Conservation (phyloP, 2,888 invertebrate species). For the Xiphydria camelus region DNA sequence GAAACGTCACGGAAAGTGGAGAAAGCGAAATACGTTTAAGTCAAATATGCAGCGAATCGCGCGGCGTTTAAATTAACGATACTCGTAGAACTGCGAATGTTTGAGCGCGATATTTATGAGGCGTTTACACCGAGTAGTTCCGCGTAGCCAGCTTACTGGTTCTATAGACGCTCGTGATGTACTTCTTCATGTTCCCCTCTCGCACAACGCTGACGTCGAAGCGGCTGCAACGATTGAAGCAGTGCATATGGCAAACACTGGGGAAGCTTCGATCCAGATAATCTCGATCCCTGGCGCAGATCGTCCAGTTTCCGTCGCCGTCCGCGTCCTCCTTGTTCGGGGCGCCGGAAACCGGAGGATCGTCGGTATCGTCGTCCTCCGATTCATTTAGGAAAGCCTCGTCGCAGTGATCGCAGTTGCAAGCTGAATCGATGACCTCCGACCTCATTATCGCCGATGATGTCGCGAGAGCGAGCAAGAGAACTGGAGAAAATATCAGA, state of each 20-base stretch:
- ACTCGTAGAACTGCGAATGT: too few relatives aligned
- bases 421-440: constrained; percentile 13
- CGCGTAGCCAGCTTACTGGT: constrained; percentile 45
- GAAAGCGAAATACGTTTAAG: constrained; percentile 2
- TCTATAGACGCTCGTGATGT: constrained; percentile 29
- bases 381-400: constrained; percentile 29
- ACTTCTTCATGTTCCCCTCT: constrained; percentile 21
- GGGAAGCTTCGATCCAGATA: constrained; percentile 42
- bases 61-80: too few relatives aligned
- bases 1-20: background rate
- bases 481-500: background rate
- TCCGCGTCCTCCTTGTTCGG: constrained; percentile 36
- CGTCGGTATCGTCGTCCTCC: constrained; percentile 21
- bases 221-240: constrained; percentile 45
- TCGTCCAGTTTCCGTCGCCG: constrained; percentile 39
- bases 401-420: constrained; percentile 41
- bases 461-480: background rate
- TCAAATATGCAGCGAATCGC: constrained; percentile 11
- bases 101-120: too few relatives aligned
- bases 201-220: constrained; percentile 27
- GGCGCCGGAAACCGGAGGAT: constrained; percentile 5
- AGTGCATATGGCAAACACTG: constrained; percentile 51
- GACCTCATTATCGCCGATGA: background rate
- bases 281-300: constrained; percentile 49
- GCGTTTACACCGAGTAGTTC: too few relatives aligned